Percentiles rank a stretch among this genome's conserved stretches.
Conservation (phyloP, 2,113 vertebrate species). For the Sterna hirundo region DNA sequence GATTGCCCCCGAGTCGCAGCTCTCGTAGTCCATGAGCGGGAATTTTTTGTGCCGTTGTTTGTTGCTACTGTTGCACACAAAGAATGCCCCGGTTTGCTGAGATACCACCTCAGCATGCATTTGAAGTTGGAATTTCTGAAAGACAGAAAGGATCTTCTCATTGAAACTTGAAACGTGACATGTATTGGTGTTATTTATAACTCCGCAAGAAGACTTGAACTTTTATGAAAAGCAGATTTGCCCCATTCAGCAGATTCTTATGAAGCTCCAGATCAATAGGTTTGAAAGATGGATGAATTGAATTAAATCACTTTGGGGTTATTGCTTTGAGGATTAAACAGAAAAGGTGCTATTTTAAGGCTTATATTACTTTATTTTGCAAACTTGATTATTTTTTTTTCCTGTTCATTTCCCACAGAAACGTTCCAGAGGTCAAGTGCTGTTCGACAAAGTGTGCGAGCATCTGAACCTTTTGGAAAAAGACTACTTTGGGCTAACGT, state of each 20-base stretch:
- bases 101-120: not conserved
- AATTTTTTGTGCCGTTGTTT: not conserved
- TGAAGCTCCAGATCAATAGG: not conserved
- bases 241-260: not conserved
- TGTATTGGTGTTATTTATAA: not conserved
- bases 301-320: not conserved
- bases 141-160: not conserved
- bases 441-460: slow-evolving; percentile 94
- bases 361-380: not conserved
- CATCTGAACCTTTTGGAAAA: slow-evolving; percentile 96
- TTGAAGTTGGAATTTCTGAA: not conserved
- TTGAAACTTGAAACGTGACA: not conserved
- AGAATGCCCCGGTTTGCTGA: accelerated
- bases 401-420: slow-evolving; percentile 77
- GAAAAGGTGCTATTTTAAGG: not conserved
- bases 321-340: not conserved
- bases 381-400: not conserved
- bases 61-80: not conserved
- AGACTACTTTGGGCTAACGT: slow-evolving; percentile 94
- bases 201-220: not conserved
- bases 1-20: not conserved
- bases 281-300: not conserved
- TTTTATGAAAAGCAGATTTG: not conserved
- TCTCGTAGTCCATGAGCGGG: not conserved
- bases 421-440: slow-evolving; percentile 87